Evolutionary conservation across 2,113 vertebrate species (phyloP).

Genomic region (Alexandromys fortis): DNA sequence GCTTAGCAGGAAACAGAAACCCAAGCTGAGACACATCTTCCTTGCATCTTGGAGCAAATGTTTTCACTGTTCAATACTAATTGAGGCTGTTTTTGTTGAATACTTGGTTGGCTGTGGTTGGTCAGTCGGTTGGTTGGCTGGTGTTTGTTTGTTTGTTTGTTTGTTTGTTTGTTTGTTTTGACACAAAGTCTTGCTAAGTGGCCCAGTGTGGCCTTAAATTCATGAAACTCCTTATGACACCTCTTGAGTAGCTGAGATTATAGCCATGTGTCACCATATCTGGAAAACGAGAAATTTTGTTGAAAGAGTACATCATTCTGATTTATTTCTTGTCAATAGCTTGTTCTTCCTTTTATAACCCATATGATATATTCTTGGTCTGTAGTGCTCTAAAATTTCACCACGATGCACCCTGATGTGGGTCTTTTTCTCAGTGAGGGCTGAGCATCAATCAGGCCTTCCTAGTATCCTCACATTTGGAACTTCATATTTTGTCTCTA

Average conservation of each 20-base stretch:
- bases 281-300: not conserved
- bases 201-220: not conserved
- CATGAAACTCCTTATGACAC: not conserved
- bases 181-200: not conserved
- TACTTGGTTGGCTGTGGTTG: not conserved
- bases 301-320: not conserved
- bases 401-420: not conserved
- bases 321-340: not conserved
- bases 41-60: not conserved
- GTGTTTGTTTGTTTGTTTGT: not conserved
- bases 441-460: not conserved
- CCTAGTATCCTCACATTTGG: not conserved
- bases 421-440: not conserved
- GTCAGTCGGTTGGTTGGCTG: not conserved
- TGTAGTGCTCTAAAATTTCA: not conserved
- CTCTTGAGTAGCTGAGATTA: not conserved
- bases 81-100: not conserved
- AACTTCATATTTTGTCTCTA: not conserved
- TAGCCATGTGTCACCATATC: not conserved
- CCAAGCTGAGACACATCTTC: slow-evolving; percentile 26
- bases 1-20: not conserved
- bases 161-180: not conserved
- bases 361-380: not conserved
- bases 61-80: not conserved
- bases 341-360: not conserved